A percentile compares a stretch with the other conserved stretches of the same genome.
phyloP scores from a whole-genome alignment of 2,113 vertebrate species.

The Brachionichthys hirsutus region DNA sequence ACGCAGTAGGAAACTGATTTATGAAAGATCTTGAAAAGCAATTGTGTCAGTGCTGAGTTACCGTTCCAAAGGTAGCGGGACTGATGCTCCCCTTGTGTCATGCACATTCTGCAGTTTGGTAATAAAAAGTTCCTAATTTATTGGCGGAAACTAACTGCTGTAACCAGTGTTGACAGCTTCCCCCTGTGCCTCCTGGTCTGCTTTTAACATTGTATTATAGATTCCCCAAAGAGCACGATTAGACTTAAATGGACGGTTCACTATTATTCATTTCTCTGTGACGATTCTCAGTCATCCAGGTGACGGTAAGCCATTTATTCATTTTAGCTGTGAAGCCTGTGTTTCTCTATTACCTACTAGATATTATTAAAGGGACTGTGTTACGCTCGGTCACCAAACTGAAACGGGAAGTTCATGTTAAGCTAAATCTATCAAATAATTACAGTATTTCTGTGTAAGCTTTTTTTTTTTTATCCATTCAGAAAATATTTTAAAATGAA shows the following conservation, averaged over 20 bases:
- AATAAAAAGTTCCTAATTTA: constrained; percentile 14
- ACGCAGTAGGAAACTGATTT: too few species aligned
- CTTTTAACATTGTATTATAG: constrained; percentile 1
- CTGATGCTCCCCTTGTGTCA: neutral
- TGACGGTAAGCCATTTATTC: too few species aligned
- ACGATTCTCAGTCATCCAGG: too few species aligned
- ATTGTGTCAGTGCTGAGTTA: constrained; percentile 3
- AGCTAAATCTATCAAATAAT: neutral
- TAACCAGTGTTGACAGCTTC: constrained; percentile 2
- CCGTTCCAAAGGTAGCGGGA: constrained; percentile 25
- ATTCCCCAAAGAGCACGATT: constrained; percentile 32
- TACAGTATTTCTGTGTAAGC: neutral
- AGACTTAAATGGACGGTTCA: constrained; percentile 2
- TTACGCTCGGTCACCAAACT: neutral
- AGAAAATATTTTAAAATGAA: neutral
- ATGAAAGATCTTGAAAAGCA: neutral
- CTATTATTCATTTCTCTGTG: too few species aligned
- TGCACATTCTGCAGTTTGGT: neutral
- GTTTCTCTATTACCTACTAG: neutral
- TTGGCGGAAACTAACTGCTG: constrained; percentile 11
- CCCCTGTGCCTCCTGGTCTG: neutral
- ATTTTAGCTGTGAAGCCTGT: constrained; percentile 10
- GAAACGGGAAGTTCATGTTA: neutral
- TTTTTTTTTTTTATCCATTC: neutral
- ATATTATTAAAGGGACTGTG: neutral